Percentiles rank a stretch among this genome's conserved stretches.
Evolutionary conservation across 2,797 vertebrate species (phyloP).

Genomic region (Tiaroga cobitis): DNA sequence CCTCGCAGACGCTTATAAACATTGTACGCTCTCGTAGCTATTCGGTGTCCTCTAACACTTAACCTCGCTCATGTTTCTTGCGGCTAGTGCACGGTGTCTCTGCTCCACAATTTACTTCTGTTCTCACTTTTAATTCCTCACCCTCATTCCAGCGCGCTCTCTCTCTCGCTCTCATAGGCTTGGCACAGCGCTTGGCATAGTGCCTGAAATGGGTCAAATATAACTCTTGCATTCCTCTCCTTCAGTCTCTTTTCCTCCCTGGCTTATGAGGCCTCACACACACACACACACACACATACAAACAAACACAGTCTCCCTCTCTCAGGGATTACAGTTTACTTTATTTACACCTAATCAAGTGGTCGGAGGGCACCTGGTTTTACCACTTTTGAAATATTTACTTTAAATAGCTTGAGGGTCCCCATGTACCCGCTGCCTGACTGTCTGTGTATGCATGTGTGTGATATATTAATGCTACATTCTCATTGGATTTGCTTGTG

Average conservation of each 20-base stretch:
- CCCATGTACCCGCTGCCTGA: background rate
- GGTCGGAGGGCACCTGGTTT: constrained; percentile 50
- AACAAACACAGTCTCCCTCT: constrained; percentile 34
- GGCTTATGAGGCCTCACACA: constrained; percentile 63
- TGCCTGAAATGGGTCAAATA: constrained; percentile 71
- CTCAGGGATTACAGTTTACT: constrained; percentile 55
- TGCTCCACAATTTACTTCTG: constrained; percentile 40
- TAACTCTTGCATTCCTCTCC: constrained; percentile 68
- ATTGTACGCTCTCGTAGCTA: constrained; percentile 46
- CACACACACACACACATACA: constrained; percentile 37
- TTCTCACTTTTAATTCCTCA: constrained; percentile 48
- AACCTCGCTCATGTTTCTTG: constrained; percentile 43
- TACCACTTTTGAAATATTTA: constrained; percentile 50
- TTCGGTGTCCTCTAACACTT: constrained; percentile 43
- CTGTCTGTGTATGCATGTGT: constrained; percentile 2
- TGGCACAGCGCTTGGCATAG: constrained; percentile 67
- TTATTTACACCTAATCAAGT: constrained; percentile 62
- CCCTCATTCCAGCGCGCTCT: constrained; percentile 19
- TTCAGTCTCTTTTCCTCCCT: constrained; percentile 61
- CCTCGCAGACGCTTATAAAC: constrained; percentile 42
- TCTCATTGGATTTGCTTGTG: constrained; percentile 34
- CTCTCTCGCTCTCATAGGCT: constrained; percentile 51
- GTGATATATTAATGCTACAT: constrained; percentile 19
- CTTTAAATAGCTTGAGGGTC: constrained; percentile 39
- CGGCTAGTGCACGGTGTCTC: constrained; percentile 37